These are phyloP conservation scores for Dryadula phaetusa DNA, from an alignment of 2,888 invertebrate species.

Conservation along the genomic window DNA sequence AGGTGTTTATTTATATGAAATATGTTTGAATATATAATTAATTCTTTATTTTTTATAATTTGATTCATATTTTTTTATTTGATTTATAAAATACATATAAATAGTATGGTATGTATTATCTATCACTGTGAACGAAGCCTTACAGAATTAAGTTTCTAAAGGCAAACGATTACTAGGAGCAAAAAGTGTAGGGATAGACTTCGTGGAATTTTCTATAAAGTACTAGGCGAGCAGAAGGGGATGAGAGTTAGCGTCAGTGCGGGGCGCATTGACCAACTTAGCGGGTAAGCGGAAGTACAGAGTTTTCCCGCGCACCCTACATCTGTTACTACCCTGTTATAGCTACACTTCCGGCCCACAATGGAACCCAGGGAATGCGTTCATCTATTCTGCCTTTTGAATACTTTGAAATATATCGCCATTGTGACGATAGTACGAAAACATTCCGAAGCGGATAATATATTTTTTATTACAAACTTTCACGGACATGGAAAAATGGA, in stretches of 20 bases:
- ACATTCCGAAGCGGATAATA: conserved; percentile 30
- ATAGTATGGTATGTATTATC: neutral
- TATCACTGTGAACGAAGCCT: conserved; percentile 3
- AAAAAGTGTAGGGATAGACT: conserved; percentile 34
- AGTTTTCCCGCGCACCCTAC: conserved; percentile 69
- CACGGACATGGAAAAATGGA: conserved; percentile 32
- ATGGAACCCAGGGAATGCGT: conserved; percentile 47
- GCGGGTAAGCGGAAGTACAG: conserved; percentile 55
- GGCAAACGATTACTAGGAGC: conserved; percentile 16
- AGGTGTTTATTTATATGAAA: no score
- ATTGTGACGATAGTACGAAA: conserved; percentile 28
- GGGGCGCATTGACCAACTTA: conserved; percentile 59
- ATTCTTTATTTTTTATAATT: no score
- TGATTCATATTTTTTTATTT: no score
- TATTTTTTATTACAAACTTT: conserved; percentile 36
- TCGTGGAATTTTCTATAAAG: conserved; percentile 49
- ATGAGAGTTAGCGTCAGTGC: conserved; percentile 65
- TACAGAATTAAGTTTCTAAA: conserved; percentile 3
- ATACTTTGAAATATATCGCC: conserved; percentile 49
- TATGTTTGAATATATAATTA: no score
- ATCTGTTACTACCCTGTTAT: conserved; percentile 66
- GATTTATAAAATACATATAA: no score
- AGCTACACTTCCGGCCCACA: conserved; percentile 46
- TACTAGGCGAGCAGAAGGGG: conserved; percentile 72
- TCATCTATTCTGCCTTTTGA: conserved; percentile 56